phyloP scores from a whole-genome alignment of 2,113 vertebrate genomes.

The Daphoenositta chrysoptera region DNA sequence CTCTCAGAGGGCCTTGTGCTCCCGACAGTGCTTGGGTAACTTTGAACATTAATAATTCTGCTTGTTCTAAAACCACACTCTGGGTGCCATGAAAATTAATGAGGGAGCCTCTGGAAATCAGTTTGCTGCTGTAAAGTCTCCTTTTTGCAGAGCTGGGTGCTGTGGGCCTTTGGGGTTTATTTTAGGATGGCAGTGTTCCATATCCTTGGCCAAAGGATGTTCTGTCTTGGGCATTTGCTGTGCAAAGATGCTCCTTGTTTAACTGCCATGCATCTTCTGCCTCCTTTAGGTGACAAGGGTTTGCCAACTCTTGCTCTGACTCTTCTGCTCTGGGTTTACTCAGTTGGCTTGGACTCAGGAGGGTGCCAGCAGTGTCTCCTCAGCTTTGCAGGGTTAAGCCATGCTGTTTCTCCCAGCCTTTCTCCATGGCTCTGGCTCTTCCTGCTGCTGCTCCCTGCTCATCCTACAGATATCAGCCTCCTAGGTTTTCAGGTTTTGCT shows the following conservation, averaged over 20 bases:
- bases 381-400: background rate
- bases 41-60: conserved; percentile 66
- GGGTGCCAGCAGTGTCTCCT: background rate
- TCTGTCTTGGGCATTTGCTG: background rate
- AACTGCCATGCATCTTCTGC: background rate
- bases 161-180: background rate
- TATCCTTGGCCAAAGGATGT: background rate
- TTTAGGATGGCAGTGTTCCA: background rate
- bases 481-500: background rate
- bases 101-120: conserved; percentile 49
- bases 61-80: conserved; percentile 50
- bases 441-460: background rate
- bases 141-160: background rate
- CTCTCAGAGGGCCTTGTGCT: background rate
- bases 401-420: background rate
- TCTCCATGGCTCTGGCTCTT: background rate
- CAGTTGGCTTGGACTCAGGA: background rate
- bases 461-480: background rate
- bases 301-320: background rate
- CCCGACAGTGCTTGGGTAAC: background rate
- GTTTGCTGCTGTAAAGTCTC: conserved; percentile 38
- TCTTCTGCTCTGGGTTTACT: background rate
- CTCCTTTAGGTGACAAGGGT: background rate
- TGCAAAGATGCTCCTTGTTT: background rate
- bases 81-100: conserved; percentile 68